Evolutionary conservation across 64 coral and sea anemone genomes (phyloP), one percentile per base, ranked within the genome.

Genomic region (Actinia tenebrosa): DNA sequence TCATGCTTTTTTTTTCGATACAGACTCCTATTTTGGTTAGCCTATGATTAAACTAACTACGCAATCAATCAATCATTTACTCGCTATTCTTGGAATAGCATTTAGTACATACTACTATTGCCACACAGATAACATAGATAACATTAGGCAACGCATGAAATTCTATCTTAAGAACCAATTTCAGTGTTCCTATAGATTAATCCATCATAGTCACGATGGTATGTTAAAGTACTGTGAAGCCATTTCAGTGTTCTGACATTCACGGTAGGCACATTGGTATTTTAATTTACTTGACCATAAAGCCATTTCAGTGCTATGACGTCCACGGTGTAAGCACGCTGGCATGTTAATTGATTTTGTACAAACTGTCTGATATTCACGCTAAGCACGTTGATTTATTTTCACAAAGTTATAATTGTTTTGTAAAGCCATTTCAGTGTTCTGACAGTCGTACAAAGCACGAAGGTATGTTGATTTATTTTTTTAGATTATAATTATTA

Each of bases 391-490:
- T 58, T 58, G 56, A 13, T 58, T 58, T 58, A 58, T 64, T 66
- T n/a, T 66, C n/a, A 66, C 63, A n/a, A 66, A 66, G 63, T 66
- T 23, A n/a, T n/a, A 66, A 22, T 66, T 66, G 63, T 23, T 66
- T 66, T 66, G 63, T 66, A 66, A 66, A 66, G 63, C n/a, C 63
- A 66, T 66, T 66, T 66, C 19, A 66, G 63, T 66, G 63, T 14
- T 23, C 19, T 66, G 63, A 25, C 9, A 19, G 19, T 61, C 60
- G 16, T 61, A 23, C 63, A n/a, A 66, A 66, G 62, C 62, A 64
- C 62, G 62, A 22, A 22, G 63, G 63, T 66, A 66, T 66, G 19
- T 25, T 66, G n/a, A 66, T 66, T 66, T 66, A 58, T 58, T 3
- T 58, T 58, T 58, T 58, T 13, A 58, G 56, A 58, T 58, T 58